Evolutionary conservation across 37 sponge, comb jelly and placozoan genomes (phyloP).

Genomic region (Crambe crambe): DNA sequence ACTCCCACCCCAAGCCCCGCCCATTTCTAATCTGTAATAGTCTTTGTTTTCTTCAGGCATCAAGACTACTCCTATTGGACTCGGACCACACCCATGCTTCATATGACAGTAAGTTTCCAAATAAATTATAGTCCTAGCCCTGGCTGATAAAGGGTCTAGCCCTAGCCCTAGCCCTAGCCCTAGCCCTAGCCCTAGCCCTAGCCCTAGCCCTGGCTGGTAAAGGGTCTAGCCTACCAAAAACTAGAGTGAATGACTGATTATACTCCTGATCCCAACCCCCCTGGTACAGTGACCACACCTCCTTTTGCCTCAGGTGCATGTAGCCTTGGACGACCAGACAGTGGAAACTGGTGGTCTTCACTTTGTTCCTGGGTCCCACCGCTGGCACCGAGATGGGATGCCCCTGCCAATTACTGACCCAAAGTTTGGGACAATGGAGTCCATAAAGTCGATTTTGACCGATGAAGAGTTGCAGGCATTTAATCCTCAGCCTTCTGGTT

Average conservation of each 20-base stretch:
- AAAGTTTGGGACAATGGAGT: conserved; percentile 61
- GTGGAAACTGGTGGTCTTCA: conserved; percentile 67
- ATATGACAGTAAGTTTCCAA: conserved; percentile 72
- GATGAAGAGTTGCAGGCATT: conserved; percentile 36
- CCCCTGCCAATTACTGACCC: conserved; percentile 75
- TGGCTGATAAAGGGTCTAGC: too few species aligned
- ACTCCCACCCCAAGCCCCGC: too few species aligned
- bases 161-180: too few species aligned
- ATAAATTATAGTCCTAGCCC: too few species aligned
- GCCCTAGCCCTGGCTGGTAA: too few species aligned
- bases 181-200: too few species aligned
- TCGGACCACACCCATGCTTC: conserved; percentile 65
- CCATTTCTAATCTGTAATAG: neutral
- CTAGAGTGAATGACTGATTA: too few species aligned
- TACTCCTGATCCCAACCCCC: too few species aligned
- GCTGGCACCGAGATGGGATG: conserved; percentile 66
- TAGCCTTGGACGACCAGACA: conserved; percentile 74
- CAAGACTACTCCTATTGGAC: conserved; percentile 80
- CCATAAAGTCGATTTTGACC: conserved; percentile 46
- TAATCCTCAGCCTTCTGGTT: conserved; percentile 38
- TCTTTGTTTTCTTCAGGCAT: conserved; percentile 39
- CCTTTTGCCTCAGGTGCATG: conserved; percentile 41
- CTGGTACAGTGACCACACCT: too few species aligned
- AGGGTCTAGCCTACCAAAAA: too few species aligned
- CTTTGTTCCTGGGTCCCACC: conserved; percentile 69